Percentiles rank a stretch among this genome's conserved stretches.
Evolutionary conservation across 1,140 invertebrate species (phyloP).

Genomic region (Rhynchophorus ferrugineus): DNA sequence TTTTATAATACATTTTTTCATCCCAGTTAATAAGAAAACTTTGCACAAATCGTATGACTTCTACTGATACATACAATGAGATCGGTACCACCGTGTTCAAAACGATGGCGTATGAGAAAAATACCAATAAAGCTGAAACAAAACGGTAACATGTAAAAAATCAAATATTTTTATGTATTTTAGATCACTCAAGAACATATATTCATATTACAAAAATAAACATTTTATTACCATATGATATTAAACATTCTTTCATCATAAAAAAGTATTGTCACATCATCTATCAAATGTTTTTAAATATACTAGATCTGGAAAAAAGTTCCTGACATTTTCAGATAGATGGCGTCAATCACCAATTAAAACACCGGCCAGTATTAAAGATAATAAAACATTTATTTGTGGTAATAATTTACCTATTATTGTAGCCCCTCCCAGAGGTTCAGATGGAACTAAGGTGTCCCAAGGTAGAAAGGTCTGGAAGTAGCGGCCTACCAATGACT

Average conservation of each 20-base stretch:
- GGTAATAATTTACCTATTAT: constrained; percentile 54
- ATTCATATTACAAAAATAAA: no score
- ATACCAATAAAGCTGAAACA: constrained; percentile 74
- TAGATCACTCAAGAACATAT: no score
- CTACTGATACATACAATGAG: constrained; percentile 91
- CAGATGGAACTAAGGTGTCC: constrained; percentile 82
- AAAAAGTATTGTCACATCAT: no score
- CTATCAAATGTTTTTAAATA: no score
- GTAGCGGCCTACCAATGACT: constrained; percentile 81
- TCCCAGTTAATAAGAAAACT: constrained; percentile 98
- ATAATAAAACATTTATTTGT: no score
- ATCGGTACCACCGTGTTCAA: constrained; percentile 99
- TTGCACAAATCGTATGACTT: constrained; percentile 95
- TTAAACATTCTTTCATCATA: no score
- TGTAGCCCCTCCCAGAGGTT: constrained; percentile 73
- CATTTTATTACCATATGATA: no score
- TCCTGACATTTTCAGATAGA: no score
- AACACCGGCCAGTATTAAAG: neutral
- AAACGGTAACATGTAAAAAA: no score
- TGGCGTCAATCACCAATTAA: no score
- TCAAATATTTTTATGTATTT: no score
- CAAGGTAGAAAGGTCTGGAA: constrained; percentile 93
- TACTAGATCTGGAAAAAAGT: no score
- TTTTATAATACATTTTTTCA: constrained; percentile 88
- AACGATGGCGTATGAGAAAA: constrained; percentile 99